Base-by-base conservation (phyloP, 2,888 invertebrate species). In the Aradus depressus region DNA sequence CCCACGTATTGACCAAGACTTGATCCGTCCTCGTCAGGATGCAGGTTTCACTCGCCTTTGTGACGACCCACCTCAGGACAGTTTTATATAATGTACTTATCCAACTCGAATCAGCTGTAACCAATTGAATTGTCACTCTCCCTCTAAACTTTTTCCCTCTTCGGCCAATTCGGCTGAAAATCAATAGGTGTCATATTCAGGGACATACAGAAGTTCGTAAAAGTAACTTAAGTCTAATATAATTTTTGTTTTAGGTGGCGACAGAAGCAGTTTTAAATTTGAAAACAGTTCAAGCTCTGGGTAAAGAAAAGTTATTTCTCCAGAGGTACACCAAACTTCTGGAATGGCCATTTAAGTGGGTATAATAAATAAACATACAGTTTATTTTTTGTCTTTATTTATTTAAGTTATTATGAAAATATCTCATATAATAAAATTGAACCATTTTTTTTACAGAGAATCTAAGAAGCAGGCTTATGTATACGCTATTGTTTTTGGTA, bases 231-330 rank as follows among this genome's bases (percentile, higher is more conserved):
- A n/a, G 8, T 28, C 18, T 23, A 23, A 41, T 41, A n/a, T 3
- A 41, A 14, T 21, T 18, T n/a, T 25, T 19, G n/a, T 25, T 37
- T 16, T 70, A 72, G 64, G 62, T 68, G 44, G 69, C 69, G 2
- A 65, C 66, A 37, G 70, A 70, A 60, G 65, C 66, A 12, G 67
- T 70, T 48, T 63, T 64, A 47, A 70, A 68, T 54, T 66, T 70
- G 42, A 62, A 68, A 50, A 70, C 70, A 2, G 64, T 66, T 3
- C 65, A 65, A 45, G 59, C 64, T 22, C 51, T 66, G 12, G 65
- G 66, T 21, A 64, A 64, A 50, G 70, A 70, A 58, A 59, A 62
- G 45, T 57, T 63, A 23, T 69, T 70, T 57, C 63, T 64, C 31
- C 53, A 61, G 12, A 60, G 64, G 50, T 70, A 68, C 58, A 59